Conservation (phyloP, 2,113 vertebrate species). For the Ovibos moschatus region DNA sequence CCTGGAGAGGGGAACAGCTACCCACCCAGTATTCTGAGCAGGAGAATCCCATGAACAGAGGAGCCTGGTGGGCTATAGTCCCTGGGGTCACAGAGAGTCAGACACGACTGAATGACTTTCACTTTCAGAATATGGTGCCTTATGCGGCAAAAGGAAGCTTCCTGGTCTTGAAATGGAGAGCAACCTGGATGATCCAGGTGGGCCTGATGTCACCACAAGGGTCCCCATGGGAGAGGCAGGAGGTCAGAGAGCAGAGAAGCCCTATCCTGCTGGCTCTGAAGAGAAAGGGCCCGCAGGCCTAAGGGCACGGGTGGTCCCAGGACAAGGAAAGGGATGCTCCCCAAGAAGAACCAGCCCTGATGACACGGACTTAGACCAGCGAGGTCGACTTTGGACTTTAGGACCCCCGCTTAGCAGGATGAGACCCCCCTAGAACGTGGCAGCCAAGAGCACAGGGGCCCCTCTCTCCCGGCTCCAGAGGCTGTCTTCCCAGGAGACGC, state of each 20-base stretch:
- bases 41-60: not conserved
- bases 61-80: not conserved
- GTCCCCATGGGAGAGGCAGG: not conserved
- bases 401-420: not conserved
- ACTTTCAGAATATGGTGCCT: not conserved
- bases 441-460: too few relatives aligned
- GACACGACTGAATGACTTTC: not conserved
- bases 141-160: not conserved
- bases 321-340: too few relatives aligned
- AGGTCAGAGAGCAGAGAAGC: not conserved
- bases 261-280: not conserved
- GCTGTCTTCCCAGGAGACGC: not conserved
- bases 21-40: not conserved
- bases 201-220: rapidly evolving
- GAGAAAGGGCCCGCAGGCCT: not conserved
- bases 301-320: not conserved
- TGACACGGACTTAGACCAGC: not conserved
- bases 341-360: not conserved
- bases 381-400: not conserved
- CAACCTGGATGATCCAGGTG: not conserved
- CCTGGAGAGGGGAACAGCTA: not conserved
- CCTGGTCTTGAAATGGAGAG: not conserved
- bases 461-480: rapidly evolving
- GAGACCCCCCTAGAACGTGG: not conserved
- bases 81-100: not conserved